Percentiles rank a stretch among this genome's conserved stretches.
phyloP scores from a whole-genome alignment of 2,797 vertebrate genomes.

The Acrossocheilus wenchowensis region DNA sequence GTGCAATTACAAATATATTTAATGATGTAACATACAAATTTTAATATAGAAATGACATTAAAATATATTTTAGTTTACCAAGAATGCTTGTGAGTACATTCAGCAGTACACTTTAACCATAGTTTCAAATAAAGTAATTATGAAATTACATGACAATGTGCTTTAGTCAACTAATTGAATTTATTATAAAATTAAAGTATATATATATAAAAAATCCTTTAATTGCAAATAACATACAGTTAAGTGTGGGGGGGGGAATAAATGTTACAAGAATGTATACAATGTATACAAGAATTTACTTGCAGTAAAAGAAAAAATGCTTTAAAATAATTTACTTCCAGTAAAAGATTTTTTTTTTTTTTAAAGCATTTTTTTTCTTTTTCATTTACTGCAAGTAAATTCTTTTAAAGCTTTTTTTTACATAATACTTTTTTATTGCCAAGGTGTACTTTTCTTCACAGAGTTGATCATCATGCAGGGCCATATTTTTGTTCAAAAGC shows the following conservation, averaged over 20 bases:
- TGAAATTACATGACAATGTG: not conserved
- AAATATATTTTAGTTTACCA: not conserved
- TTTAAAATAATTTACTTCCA: too few species aligned
- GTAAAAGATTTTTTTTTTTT: too few species aligned
- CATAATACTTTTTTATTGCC: not conserved
- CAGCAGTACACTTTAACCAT: not conserved
- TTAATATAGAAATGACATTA: not conserved
- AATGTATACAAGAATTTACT: too few species aligned
- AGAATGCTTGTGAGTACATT: not conserved
- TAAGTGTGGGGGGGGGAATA: not conserved
- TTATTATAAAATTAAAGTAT: not conserved
- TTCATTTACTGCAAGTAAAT: not conserved
- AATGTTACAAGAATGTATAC: too few species aligned
- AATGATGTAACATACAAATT: not conserved
- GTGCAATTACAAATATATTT: not conserved
- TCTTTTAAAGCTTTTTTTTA: not conserved
- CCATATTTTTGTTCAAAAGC: not conserved
- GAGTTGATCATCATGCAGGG: not conserved
- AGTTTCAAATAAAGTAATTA: not conserved
- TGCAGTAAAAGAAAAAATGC: too few species aligned
- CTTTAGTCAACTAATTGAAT: slow-evolving; percentile 1
- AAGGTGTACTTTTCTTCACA: not conserved
- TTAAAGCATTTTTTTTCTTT: too few species aligned
- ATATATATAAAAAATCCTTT: not conserved
- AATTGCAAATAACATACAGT: not conserved